Conservation (phyloP, 2,797 vertebrate genomes). For the Xenops minutus region DNA sequence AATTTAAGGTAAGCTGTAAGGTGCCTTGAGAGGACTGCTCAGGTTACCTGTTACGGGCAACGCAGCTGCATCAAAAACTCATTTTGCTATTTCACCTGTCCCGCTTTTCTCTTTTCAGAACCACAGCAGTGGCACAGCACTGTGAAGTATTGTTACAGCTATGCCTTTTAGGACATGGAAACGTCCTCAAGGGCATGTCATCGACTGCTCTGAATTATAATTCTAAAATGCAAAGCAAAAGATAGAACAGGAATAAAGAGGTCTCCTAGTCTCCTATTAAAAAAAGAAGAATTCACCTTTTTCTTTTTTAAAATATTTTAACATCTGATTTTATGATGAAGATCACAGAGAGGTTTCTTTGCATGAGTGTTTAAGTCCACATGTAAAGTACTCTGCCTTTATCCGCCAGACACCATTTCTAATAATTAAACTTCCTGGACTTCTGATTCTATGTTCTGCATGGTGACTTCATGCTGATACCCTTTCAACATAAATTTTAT, state of each 20-base stretch:
- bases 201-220: neutral
- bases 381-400: neutral
- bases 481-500: neutral
- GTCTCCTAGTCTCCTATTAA: neutral
- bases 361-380: neutral
- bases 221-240: neutral
- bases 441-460: neutral
- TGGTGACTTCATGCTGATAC: neutral
- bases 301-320: neutral
- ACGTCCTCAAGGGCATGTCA: neutral
- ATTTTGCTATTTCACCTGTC: neutral
- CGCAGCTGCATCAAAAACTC: neutral
- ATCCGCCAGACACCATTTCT: neutral
- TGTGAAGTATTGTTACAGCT: neutral
- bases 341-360: neutral
- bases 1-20: neutral
- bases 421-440: neutral
- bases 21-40: neutral
- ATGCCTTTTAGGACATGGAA: neutral
- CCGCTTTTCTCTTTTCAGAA: neutral
- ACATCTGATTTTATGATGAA: neutral
- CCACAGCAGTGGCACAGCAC: neutral
- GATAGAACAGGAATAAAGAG: neutral
- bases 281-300: neutral
- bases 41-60: neutral